A percentile compares a stretch with the other conserved stretches of the same genome.
These are phyloP conservation scores for Oryzias javanicus DNA, from an alignment of 2,113 vertebrate genomes.

Conservation along the genomic window DNA sequence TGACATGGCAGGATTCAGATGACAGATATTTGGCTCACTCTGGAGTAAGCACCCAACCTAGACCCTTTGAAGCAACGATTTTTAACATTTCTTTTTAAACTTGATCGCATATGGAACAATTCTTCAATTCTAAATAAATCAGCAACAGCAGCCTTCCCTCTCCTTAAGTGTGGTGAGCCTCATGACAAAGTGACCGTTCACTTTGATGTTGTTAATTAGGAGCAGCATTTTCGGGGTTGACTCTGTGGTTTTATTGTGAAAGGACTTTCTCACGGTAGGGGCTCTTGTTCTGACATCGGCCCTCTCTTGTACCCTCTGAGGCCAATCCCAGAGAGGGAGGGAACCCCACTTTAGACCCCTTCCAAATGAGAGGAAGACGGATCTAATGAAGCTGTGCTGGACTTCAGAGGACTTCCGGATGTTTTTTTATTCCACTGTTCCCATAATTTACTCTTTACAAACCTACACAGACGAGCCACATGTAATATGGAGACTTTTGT, in stretches of 20 bases:
- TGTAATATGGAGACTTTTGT: constrained; percentile 13
- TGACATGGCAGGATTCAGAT: constrained; percentile 10
- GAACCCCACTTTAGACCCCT: constrained; percentile 39
- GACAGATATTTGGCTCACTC: constrained; percentile 40
- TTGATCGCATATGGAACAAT: no score
- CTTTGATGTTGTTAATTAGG: constrained; percentile 69
- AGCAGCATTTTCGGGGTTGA: constrained; percentile 38
- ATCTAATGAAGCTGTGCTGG: constrained; percentile 38
- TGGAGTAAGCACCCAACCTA: constrained; percentile 4
- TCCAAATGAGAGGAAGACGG: constrained; percentile 52
- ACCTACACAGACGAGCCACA: constrained; percentile 3
- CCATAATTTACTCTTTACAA: constrained; percentile 5
- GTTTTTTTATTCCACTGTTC: constrained; percentile 13
- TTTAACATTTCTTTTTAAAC: neutral
- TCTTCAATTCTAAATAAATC: no score
- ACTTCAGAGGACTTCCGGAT: constrained; percentile 24
- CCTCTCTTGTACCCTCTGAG: constrained; percentile 44
- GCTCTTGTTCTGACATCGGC: constrained; percentile 58
- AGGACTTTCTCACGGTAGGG: constrained; percentile 67
- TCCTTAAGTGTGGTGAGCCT: constrained; percentile 17
- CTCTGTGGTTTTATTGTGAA: constrained; percentile 50
- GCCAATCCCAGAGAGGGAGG: constrained; percentile 51
- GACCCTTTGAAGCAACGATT: neutral
- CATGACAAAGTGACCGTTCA: constrained; percentile 24
- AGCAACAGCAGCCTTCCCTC: constrained; percentile 8